Evolutionary conservation across 1,140 invertebrate genomes (phyloP), one percentile per base, ranked within the genome.

Genomic region (Drosophila nasuta): DNA sequence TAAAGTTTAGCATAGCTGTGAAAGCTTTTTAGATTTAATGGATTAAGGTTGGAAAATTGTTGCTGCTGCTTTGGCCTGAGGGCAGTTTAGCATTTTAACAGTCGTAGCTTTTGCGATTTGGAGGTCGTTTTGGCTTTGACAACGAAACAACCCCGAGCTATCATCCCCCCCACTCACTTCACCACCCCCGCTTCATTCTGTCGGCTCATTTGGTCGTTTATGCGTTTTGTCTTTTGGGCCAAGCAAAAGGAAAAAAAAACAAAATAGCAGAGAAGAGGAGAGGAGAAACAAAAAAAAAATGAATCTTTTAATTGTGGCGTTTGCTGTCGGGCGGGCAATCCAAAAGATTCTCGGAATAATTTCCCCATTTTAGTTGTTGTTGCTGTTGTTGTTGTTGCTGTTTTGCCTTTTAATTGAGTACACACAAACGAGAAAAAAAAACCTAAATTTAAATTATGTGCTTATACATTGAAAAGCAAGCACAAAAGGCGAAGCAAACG

Each of bases 381-480:
- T 15, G 15, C 15, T 57, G 48, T 48, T 65, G 59, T 67, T 63
- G 52, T 48, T 67, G 77, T 77, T 85, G 69, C 66, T 83, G 57
- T 74, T 86, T 82, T 88, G 83, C 83, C 75, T 87, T 87, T 87
- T 88, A 87, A 87, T 87, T 87, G 82, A 88, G 82, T 83, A 83
- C 83, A 82, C 76, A 86, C 57, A 86, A 25, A 70, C 52, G 64
- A n/a, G 58, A n/a, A n/a, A 65, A 75, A 52, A 64, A 73, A 62
- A 81, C 63, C 73, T 70, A 81, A 83, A 89, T 89, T 88, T 88
- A 81, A 88, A 88, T 88, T 80, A 88, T 88, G 80, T 75, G 85
- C 77, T 76, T 76, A 71, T 75, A 71, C 73, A 75, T 70, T 70
- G 72, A 57, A 62, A 64, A 49, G 66, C 66, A 70, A 51, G 51